These are phyloP conservation scores for Leptinotarsa tumamoca DNA, from an alignment of 2,888 invertebrate species.

Conservation along the genomic window DNA sequence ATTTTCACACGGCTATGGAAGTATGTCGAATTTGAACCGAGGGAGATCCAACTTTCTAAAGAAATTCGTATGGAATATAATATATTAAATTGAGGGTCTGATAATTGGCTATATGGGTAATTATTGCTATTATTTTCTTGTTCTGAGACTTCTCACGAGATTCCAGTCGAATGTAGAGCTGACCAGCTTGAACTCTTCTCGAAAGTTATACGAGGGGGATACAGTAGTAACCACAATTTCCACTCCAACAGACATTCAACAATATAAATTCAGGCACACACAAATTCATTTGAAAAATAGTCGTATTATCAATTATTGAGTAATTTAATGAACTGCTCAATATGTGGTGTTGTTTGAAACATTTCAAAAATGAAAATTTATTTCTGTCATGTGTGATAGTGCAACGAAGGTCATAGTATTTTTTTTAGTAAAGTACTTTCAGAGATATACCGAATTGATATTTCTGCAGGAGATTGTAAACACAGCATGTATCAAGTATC, in stretches of 20 bases:
- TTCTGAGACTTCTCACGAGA: conserved; percentile 18
- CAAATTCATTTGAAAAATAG: too few relatives aligned
- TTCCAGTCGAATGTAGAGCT: background rate
- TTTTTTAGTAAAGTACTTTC: too few relatives aligned
- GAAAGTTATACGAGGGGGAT: background rate
- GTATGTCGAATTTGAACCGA: conserved; percentile 12
- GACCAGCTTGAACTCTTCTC: background rate
- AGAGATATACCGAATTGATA: too few relatives aligned
- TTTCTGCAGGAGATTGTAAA: too few relatives aligned
- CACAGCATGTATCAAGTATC: too few relatives aligned
- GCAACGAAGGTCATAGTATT: too few relatives aligned
- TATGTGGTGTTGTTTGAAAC: too few relatives aligned
- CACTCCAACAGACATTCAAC: background rate
- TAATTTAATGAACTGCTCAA: too few relatives aligned
- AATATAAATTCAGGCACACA: too few relatives aligned
- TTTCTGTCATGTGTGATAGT: too few relatives aligned
- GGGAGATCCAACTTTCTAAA: conserved; percentile 18
- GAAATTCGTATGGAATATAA: conserved; percentile 15
- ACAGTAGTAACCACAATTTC: background rate
- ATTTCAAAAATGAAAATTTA: too few relatives aligned
- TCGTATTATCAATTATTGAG: too few relatives aligned
- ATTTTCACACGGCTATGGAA: conserved; percentile 13
- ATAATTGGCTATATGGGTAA: conserved; percentile 4
- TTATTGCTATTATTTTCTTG: conserved; percentile 8
- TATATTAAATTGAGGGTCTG: conserved; percentile 4